Evolutionary conservation across 2,888 invertebrate genomes (phyloP).

Genomic region (Drymonia ruficornis): DNA sequence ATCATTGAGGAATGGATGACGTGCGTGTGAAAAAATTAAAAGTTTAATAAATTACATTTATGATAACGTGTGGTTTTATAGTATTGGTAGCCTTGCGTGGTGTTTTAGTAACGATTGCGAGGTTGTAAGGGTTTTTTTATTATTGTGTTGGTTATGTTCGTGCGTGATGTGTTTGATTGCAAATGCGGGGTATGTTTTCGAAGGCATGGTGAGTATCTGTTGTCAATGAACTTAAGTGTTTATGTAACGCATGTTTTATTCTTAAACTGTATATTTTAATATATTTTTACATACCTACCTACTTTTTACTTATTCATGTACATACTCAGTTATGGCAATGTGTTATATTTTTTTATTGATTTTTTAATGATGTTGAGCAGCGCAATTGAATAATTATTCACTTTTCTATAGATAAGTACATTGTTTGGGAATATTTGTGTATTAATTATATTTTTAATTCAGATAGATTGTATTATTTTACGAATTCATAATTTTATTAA

Average conservation of each 20-base stretch:
- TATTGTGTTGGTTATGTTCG: constrained; percentile 57
- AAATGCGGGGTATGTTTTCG: constrained; percentile 63
- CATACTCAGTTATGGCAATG: no score
- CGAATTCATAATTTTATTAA: no score
- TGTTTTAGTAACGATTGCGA: constrained; percentile 31
- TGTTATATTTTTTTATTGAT: no score
- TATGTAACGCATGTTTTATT: not conserved
- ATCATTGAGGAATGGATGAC: constrained; percentile 49
- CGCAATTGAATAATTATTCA: no score
- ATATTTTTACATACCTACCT: no score
- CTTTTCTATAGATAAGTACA: no score
- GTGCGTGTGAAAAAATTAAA: constrained; percentile 26
- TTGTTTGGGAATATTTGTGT: no score
- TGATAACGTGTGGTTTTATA: constrained; percentile 16
- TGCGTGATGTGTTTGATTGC: constrained; percentile 67
- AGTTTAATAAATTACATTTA: not conserved
- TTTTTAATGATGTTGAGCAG: no score
- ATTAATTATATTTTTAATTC: no score
- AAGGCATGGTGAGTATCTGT: constrained; percentile 64
- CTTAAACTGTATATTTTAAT: no score
- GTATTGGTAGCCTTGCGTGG: constrained; percentile 32
- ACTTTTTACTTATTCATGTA: no score
- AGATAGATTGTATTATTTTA: no score
- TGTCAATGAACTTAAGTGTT: constrained; percentile 20
- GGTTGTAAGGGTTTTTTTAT: constrained; percentile 43